A percentile compares a stretch with the other conserved stretches of the same genome.
These are phyloP conservation scores for Sardina pilchardus DNA, from an alignment of 2,113 vertebrate species.

Conservation along the genomic window DNA sequence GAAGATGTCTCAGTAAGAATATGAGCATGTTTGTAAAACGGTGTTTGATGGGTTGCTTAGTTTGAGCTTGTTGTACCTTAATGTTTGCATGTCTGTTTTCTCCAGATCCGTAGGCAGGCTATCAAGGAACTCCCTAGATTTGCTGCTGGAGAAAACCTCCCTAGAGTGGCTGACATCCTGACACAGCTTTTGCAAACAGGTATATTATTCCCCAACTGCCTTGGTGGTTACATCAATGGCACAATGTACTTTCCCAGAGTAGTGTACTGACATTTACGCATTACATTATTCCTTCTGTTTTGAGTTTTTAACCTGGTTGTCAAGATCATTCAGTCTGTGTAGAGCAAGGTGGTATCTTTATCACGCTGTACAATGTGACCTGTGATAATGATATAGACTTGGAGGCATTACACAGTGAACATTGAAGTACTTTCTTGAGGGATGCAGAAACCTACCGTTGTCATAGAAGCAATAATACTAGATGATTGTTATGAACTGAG, in stretches of 20 bases:
- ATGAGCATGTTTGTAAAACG: not conserved
- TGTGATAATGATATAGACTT: not conserved
- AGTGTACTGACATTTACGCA: not conserved
- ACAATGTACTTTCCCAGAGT: not conserved
- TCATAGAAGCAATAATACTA: not conserved
- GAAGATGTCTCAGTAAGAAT: conserved; percentile 95
- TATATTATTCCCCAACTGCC: conserved; percentile 51
- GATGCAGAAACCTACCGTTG: not conserved
- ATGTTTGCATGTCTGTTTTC: not conserved
- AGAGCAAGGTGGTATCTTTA: not conserved
- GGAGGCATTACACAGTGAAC: not conserved
- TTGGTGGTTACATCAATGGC: not conserved
- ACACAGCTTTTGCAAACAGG: conserved; percentile 96
- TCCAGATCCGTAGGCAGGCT: conserved; percentile 92
- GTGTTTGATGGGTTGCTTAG: not conserved
- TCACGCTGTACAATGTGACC: not conserved
- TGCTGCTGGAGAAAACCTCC: conserved; percentile 93
- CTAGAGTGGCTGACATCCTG: conserved; percentile 92
- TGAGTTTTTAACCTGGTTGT: not conserved
- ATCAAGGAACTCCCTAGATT: conserved; percentile 97
- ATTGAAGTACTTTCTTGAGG: not conserved
- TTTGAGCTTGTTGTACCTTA: not conserved
- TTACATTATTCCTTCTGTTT: not conserved
- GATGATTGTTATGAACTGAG: not conserved
- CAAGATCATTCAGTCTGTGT: not conserved